A percentile compares a stretch with the other conserved stretches of the same genome.
phyloP scores from a whole-genome alignment of 1,140 invertebrate genomes.

The Metaphire vulgaris region DNA sequence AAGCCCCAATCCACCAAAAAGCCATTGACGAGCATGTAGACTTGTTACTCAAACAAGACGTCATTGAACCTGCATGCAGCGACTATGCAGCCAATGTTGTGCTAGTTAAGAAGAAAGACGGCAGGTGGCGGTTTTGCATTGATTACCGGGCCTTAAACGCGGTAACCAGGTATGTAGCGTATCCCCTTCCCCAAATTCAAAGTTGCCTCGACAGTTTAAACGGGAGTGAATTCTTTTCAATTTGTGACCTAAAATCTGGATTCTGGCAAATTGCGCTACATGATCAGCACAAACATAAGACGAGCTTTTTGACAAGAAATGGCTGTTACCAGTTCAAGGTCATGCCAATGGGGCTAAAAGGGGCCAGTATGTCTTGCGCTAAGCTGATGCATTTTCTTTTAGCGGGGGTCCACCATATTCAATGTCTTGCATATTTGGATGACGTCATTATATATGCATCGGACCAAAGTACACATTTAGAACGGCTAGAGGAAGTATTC shows the following conservation, averaged over 20 bases:
- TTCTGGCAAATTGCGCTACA: conserved; percentile 8
- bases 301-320: conserved; percentile 16
- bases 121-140: conserved; percentile 33
- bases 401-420: conserved; percentile 18
- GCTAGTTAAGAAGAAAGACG: conserved; percentile 54
- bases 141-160: conserved; percentile 27
- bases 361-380: conserved; percentile 30
- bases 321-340: conserved; percentile 10
- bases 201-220: conserved; percentile 4
- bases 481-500: not conserved
- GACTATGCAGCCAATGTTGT: conserved; percentile 31
- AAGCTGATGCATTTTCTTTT: conserved; percentile 32
- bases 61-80: not conserved
- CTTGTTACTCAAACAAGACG: not conserved
- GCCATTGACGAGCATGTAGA: not conserved
- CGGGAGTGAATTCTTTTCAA: conserved; percentile 1
- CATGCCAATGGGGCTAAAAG: conserved; percentile 33
- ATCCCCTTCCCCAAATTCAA: conserved; percentile 21
- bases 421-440: conserved; percentile 16
- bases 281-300: conserved; percentile 7
- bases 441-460: conserved; percentile 20
- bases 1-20: not conserved
- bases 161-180: conserved; percentile 5
- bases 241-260: conserved; percentile 15
- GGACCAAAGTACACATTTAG: not conserved